Evolutionary conservation across 2,113 vertebrate species (phyloP).

Genomic region (Chloroceryle aenea): DNA sequence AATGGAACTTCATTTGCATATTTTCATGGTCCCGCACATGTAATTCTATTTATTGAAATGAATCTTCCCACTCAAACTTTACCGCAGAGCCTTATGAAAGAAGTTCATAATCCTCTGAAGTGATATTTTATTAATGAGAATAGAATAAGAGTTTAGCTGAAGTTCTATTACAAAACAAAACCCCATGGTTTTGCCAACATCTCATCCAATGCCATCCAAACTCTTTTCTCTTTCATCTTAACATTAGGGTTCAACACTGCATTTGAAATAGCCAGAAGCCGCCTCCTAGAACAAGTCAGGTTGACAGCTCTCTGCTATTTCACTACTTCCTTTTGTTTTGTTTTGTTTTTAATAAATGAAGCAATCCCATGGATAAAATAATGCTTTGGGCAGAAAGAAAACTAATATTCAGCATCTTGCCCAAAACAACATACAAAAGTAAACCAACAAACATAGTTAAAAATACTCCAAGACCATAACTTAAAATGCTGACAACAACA

Average conservation of each 20-base stretch:
- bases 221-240: neutral
- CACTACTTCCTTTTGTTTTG: constrained; percentile 14
- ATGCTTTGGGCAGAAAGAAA: constrained; percentile 5
- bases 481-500: neutral
- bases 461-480: constrained; percentile 12
- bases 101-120: neutral
- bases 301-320: neutral
- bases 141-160: neutral
- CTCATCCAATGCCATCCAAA: neutral
- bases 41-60: constrained; percentile 26
- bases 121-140: neutral
- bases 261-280: neutral
- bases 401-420: constrained; percentile 32
- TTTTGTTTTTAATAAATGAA: constrained; percentile 50
- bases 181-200: neutral
- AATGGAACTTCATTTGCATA: neutral
- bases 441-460: constrained; percentile 38
- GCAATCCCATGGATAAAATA: constrained; percentile 46
- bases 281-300: neutral
- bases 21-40: neutral
- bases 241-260: neutral
- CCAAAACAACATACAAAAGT: constrained; percentile 59
- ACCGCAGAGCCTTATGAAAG: neutral
- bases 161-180: neutral
- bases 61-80: constrained; percentile 18